Evolutionary conservation across 1,140 invertebrate genomes (phyloP).

Genomic region (Manduca sexta): DNA sequence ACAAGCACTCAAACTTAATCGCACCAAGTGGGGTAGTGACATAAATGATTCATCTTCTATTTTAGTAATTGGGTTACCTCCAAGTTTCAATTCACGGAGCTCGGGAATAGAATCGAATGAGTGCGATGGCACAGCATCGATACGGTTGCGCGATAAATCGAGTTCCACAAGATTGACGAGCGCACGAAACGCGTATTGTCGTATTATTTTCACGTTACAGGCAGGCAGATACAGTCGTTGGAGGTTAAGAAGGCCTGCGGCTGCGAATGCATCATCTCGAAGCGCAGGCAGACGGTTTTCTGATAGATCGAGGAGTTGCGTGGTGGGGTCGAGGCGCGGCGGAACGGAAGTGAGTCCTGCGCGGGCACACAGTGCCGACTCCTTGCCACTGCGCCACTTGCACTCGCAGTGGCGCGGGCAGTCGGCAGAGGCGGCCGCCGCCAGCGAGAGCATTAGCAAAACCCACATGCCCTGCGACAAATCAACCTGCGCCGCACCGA

Average conservation of each 20-base stretch:
- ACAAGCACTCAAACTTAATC: constrained; percentile 83
- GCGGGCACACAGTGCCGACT: constrained; percentile 83
- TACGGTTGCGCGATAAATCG: constrained; percentile 82
- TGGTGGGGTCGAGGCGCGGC: constrained; percentile 79
- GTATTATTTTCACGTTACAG: constrained; percentile 77
- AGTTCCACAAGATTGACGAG: constrained; percentile 85
- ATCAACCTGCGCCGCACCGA: constrained; percentile 55
- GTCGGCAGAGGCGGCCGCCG: constrained; percentile 67
- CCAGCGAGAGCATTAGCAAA: constrained; percentile 54
- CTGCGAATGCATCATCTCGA: constrained; percentile 80
- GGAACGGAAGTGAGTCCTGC: constrained; percentile 82
- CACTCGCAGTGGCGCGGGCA: constrained; percentile 85
- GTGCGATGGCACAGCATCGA: constrained; percentile 80
- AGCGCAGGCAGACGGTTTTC: constrained; percentile 80
- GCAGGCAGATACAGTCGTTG: constrained; percentile 83
- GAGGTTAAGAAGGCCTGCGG: constrained; percentile 82
- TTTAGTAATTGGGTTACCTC: constrained; percentile 81
- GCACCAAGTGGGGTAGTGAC: constrained; percentile 79
- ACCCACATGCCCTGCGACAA: constrained; percentile 59
- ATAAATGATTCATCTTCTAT: constrained; percentile 81
- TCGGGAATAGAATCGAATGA: constrained; percentile 81
- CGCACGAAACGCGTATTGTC: constrained; percentile 79
- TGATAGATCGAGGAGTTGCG: constrained; percentile 84
- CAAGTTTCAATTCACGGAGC: constrained; percentile 82
- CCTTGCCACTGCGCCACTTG: constrained; percentile 90